Evolutionary conservation across 2,113 vertebrate genomes (phyloP).

Genomic region (Equus przewalskii): DNA sequence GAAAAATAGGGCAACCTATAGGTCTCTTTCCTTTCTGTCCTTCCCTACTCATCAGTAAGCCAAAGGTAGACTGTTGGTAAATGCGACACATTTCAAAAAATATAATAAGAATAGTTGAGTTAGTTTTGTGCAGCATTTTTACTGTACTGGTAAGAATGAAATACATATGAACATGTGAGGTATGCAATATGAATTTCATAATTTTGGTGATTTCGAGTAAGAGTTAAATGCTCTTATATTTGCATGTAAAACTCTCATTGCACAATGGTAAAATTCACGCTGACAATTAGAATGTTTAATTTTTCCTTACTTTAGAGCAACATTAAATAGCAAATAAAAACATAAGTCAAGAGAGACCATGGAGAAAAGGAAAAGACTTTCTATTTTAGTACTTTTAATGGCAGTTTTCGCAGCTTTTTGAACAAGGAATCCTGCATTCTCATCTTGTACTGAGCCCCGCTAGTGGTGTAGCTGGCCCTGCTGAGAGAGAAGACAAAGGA

Average conservation of each 20-base stretch:
- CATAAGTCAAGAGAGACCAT: neutral
- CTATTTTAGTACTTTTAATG: neutral
- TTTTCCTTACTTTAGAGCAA: neutral
- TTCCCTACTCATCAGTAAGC: neutral
- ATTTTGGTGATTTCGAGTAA: neutral
- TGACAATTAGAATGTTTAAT: neutral
- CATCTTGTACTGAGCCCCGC: neutral
- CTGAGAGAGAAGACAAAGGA: neutral
- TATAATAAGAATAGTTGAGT: neutral
- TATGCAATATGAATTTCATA: neutral
- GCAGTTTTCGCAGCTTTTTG: neutral
- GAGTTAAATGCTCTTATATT: neutral
- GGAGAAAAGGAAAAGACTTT: neutral
- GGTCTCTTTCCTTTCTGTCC: neutral
- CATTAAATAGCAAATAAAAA: neutral
- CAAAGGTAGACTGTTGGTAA: neutral
- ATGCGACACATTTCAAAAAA: neutral
- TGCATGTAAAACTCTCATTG: neutral
- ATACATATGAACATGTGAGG: neutral
- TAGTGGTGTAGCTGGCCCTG: neutral
- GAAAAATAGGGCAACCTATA: neutral
- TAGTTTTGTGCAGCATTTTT: neutral
- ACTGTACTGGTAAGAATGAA: neutral
- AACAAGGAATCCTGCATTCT: neutral
- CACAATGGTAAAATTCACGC: neutral